Evolutionary conservation across 2,888 invertebrate species (phyloP).

Genomic region (Gerris lacustris): DNA sequence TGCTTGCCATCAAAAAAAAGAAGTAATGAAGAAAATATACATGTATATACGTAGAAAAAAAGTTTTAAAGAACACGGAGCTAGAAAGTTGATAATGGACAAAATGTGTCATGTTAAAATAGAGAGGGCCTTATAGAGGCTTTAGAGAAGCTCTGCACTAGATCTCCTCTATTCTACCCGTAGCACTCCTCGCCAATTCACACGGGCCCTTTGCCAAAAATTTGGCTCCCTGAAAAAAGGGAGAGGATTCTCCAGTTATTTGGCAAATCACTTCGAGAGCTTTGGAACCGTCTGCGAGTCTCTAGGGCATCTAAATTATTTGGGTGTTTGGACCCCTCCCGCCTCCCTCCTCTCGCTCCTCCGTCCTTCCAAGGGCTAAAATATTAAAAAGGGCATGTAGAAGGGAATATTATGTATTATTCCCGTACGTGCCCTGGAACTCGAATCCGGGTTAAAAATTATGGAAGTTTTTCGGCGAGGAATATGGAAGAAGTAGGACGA

Average conservation of each 20-base stretch:
- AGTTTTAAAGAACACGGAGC: too few relatives aligned
- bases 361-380: neutral
- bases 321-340: neutral
- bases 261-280: neutral
- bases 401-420: conserved; percentile 1
- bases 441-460: neutral
- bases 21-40: too few relatives aligned
- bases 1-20: too few relatives aligned
- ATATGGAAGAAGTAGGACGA: neutral
- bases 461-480: neutral
- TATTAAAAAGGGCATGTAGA: neutral
- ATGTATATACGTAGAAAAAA: too few relatives aligned
- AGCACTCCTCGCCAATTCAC: neutral
- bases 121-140: too few relatives aligned
- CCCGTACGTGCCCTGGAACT: neutral
- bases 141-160: too few relatives aligned
- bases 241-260: neutral
- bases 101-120: too few relatives aligned
- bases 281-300: neutral
- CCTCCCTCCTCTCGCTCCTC: neutral
- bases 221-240: neutral
- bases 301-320: neutral
- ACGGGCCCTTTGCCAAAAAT: neutral
- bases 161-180: too few relatives aligned
- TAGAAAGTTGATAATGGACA: too few relatives aligned